Conservation (phyloP, 2,113 vertebrate species). For the Eulemur rufifrons region DNA sequence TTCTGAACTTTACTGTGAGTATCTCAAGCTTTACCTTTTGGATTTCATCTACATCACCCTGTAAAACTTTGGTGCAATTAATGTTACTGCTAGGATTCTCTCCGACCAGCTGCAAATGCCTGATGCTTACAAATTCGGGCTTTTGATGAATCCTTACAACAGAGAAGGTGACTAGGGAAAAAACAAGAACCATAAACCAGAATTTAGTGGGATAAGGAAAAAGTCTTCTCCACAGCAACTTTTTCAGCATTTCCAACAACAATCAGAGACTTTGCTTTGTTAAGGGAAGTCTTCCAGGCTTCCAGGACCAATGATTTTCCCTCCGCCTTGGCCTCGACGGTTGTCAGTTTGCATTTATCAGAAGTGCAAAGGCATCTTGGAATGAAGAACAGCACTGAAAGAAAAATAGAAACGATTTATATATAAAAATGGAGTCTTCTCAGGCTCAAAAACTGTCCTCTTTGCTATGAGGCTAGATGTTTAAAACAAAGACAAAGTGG, state of each 20-base stretch:
- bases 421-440: not conserved
- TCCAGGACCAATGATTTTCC: constrained; percentile 14
- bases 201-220: constrained; percentile 84
- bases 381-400: constrained; percentile 69
- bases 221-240: constrained; percentile 86
- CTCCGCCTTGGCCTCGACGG: constrained; percentile 9
- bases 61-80: constrained; percentile 89
- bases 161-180: constrained; percentile 78
- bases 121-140: constrained; percentile 69
- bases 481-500: not conserved
- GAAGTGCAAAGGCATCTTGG: constrained; percentile 22
- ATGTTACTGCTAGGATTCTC: constrained; percentile 79
- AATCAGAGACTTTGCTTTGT: not conserved
- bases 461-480: constrained; percentile 3
- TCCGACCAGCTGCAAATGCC: constrained; percentile 82
- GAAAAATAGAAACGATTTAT: constrained; percentile 47
- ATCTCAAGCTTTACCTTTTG: constrained; percentile 85
- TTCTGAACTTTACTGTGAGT: constrained; percentile 83
- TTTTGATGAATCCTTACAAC: constrained; percentile 85
- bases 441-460: not conserved
- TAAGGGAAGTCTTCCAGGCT: constrained; percentile 4
- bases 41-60: constrained; percentile 86
- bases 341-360: constrained; percentile 20
- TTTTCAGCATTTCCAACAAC: constrained; percentile 75
- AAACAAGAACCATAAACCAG: constrained; percentile 77